These are phyloP conservation scores for Athalia circularis DNA, from an alignment of 2,888 invertebrate genomes.

Conservation along the genomic window DNA sequence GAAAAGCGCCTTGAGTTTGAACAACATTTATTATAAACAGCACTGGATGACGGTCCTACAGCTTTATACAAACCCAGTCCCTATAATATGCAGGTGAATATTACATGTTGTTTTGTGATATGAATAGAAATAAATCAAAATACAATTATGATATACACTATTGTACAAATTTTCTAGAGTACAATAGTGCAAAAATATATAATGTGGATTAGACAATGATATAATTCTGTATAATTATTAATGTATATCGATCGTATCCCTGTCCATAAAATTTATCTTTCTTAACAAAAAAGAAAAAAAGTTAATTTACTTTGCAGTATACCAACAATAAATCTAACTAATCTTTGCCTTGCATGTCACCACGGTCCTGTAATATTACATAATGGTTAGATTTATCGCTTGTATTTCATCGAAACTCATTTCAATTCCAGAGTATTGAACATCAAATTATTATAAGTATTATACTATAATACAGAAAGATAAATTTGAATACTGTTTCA, in stretches of 20 bases:
- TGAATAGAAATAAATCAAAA: conserved; percentile 70
- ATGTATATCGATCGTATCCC: conserved; percentile 20
- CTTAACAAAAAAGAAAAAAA: background rate
- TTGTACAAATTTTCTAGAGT: conserved; percentile 52
- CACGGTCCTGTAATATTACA: background rate
- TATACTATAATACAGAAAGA: background rate
- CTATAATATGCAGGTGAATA: conserved; percentile 63
- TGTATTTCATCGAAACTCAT: background rate
- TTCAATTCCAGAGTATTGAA: background rate
- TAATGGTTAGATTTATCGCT: conserved; percentile 9
- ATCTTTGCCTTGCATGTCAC: background rate
- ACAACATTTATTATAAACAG: conserved; percentile 63
- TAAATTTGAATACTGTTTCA: conserved; percentile 17
- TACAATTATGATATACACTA: conserved; percentile 60
- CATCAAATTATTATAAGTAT: background rate
- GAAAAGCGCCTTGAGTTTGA: conserved; percentile 57
- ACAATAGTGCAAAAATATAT: conserved; percentile 54
- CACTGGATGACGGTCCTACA: conserved; percentile 69
- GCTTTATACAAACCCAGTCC: conserved; percentile 71
- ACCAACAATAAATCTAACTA: conserved; percentile 1
- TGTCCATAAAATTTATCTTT: conserved; percentile 22
- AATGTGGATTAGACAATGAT: conserved; percentile 52
- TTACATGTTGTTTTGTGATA: conserved; percentile 66
- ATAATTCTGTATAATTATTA: conserved; percentile 54
- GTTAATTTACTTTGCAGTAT: background rate